These are phyloP conservation scores for Benthosema pterotum DNA, from an alignment of 2,797 vertebrate species.

Conservation along the genomic window DNA sequence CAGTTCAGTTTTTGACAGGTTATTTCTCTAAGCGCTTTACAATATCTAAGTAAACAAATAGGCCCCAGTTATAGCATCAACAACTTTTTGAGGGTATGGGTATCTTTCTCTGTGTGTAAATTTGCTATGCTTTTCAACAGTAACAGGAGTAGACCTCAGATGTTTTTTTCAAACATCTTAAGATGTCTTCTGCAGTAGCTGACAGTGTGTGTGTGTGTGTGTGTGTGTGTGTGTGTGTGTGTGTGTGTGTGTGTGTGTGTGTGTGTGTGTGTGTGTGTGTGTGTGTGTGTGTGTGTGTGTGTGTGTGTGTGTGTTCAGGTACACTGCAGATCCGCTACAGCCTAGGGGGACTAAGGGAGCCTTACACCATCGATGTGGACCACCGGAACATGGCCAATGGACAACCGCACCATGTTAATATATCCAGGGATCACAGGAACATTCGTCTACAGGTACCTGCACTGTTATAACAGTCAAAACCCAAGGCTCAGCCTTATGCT, in stretches of 20 bases:
- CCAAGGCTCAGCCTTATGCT: too few species aligned
- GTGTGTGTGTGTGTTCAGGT: conserved; percentile 70
- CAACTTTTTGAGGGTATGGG: too few species aligned
- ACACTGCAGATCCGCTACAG: conserved; percentile 94
- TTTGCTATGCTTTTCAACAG: too few species aligned
- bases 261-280: not conserved
- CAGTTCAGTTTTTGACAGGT: too few species aligned
- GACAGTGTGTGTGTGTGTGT: conserved; percentile 4
- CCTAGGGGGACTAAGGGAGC: conserved; percentile 88
- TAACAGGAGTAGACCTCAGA: too few species aligned
- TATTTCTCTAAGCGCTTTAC: too few species aligned
- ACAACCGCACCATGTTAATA: conserved; percentile 93
- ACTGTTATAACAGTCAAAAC: not conserved
- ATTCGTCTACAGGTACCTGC: conserved; percentile 87
- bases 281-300: conserved; percentile 5
- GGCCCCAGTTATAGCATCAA: too few species aligned
- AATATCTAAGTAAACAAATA: too few species aligned
- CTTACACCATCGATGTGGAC: conserved; percentile 87
- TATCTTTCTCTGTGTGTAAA: too few species aligned
- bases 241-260: not conserved
- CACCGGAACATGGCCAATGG: conserved; percentile 93
- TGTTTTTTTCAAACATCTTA: too few species aligned
- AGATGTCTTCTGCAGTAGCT: too few species aligned
- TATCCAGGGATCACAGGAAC: conserved; percentile 82
- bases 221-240: not conserved